Evolutionary conservation across 1,140 invertebrate species (phyloP).

Genomic region (Drosophila teissieri): DNA sequence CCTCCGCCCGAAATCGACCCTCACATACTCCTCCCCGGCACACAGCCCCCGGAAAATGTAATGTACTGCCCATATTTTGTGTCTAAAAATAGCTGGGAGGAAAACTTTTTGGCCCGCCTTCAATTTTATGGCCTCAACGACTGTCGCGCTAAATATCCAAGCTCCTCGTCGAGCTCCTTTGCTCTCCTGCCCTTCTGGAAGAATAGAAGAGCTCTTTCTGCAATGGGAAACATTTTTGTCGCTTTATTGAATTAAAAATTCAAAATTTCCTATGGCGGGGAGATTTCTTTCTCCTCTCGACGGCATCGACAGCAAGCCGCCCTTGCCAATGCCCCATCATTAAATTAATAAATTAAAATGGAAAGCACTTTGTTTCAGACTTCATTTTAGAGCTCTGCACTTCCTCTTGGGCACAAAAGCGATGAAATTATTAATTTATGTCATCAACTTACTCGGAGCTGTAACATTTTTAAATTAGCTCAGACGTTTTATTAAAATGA

Average conservation of each 20-base stretch:
- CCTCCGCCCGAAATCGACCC: slow-evolving; percentile 28
- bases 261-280: slow-evolving; percentile 56
- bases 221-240: slow-evolving; percentile 70
- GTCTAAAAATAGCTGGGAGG: slow-evolving; percentile 47
- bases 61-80: slow-evolving; percentile 61
- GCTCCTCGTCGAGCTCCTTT: slow-evolving; percentile 13
- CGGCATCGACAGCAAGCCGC: slow-evolving; percentile 3
- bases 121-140: slow-evolving; percentile 70
- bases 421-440: slow-evolving; percentile 77
- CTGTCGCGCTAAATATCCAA: slow-evolving; percentile 72
- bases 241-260: slow-evolving; percentile 83
- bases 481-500: slow-evolving; percentile 54
- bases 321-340: slow-evolving; percentile 50
- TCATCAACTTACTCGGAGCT: slow-evolving; percentile 76
- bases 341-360: slow-evolving; percentile 83
- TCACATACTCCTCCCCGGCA: slow-evolving; percentile 9
- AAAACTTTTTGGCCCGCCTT: slow-evolving; percentile 53
- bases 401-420: slow-evolving; percentile 33
- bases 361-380: slow-evolving; percentile 78
- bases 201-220: slow-evolving; percentile 14
- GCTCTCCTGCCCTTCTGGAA: slow-evolving; percentile 1
- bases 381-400: slow-evolving; percentile 2
- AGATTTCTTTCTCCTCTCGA: slow-evolving; percentile 33
- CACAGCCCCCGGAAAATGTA: slow-evolving; percentile 30
- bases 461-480: slow-evolving; percentile 73